These are phyloP conservation scores for Akabosia matsudoensis DNA, from an alignment of 1,140 invertebrate species.

Conservation along the genomic window DNA sequence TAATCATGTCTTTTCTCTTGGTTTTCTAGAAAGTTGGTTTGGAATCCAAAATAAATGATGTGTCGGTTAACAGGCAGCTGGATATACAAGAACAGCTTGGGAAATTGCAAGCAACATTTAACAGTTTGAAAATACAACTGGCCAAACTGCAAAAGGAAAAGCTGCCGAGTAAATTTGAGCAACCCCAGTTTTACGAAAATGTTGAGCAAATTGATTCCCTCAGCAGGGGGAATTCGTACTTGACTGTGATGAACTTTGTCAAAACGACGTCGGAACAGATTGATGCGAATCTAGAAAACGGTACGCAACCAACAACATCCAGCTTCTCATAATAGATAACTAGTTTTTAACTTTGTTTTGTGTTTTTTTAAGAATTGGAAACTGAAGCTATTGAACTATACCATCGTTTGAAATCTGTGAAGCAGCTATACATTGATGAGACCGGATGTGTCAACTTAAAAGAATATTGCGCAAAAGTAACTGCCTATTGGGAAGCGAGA, in stretches of 20 bases:
- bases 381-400: slow-evolving; percentile 40
- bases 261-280: slow-evolving; percentile 35
- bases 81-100: slow-evolving; percentile 4
- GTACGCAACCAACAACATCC: no score
- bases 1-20: neutral
- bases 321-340: no score
- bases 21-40: neutral
- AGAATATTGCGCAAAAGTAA: slow-evolving; percentile 1
- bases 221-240: slow-evolving; percentile 30
- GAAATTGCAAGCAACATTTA: neutral
- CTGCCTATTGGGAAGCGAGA: slow-evolving; percentile 32
- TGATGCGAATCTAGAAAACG: slow-evolving; percentile 39
- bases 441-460: slow-evolving; percentile 21
- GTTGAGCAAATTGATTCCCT: slow-evolving; percentile 33
- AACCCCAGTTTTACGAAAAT: slow-evolving; percentile 35
- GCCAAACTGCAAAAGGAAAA: slow-evolving; percentile 33
- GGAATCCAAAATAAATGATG: neutral
- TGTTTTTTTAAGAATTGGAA: slow-evolving; percentile 25
- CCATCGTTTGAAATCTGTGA: neutral
- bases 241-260: slow-evolving; percentile 31
- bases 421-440: slow-evolving; percentile 15
- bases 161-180: slow-evolving; percentile 37
- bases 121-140: slow-evolving; percentile 15
- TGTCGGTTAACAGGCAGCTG: neutral
- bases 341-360: no score